These are phyloP conservation scores for Hydractinia symbiolongicarpus DNA, from an alignment of 30 jellyfish, hydroid and myxozoan genomes.

Conservation along the genomic window DNA sequence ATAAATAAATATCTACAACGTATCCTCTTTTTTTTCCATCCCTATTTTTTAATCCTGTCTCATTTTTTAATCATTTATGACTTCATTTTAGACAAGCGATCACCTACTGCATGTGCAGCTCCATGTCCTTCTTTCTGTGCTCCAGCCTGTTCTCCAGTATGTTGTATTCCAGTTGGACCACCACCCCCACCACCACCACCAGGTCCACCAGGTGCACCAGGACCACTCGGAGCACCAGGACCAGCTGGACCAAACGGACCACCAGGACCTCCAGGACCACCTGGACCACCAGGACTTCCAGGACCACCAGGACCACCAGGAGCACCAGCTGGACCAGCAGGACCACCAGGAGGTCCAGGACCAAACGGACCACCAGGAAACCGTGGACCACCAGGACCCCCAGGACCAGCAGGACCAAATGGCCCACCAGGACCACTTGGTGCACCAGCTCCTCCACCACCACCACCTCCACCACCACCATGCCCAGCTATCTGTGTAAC, in stretches of 20 bases:
- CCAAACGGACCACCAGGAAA: slow-evolving; percentile 60
- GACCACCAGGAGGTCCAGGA: slow-evolving; percentile 96
- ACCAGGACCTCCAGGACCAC: slow-evolving; percentile 99
- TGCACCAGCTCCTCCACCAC: slow-evolving; percentile 50
- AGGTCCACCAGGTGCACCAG: slow-evolving; percentile 99
- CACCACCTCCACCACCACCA: slow-evolving; percentile 99
- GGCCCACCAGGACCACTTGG: slow-evolving; percentile 57
- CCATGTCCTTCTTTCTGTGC: slow-evolving; percentile 90
- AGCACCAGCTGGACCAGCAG: slow-evolving; percentile 92
- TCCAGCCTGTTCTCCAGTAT: slow-evolving; percentile 89
- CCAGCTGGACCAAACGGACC: slow-evolving; percentile 99
- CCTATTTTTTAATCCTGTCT: not conserved
- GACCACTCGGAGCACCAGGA: slow-evolving; percentile 99
- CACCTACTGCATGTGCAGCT: slow-evolving; percentile 78
- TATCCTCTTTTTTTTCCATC: not conserved
- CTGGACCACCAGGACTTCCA: slow-evolving; percentile 94
- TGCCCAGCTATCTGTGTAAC: slow-evolving; percentile 93
- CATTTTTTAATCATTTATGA: not conserved
- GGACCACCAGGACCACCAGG: slow-evolving; percentile 99
- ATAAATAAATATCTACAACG: too few species aligned
- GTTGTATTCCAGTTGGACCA: slow-evolving; percentile 95
- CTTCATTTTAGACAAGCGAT: slow-evolving; percentile 53
- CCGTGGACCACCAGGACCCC: slow-evolving; percentile 59
- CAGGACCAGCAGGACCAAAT: slow-evolving; percentile 45
- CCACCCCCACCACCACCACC: slow-evolving; percentile 99